Conservation (phyloP, 2,113 vertebrate species). For the Etheostoma spectabile region DNA sequence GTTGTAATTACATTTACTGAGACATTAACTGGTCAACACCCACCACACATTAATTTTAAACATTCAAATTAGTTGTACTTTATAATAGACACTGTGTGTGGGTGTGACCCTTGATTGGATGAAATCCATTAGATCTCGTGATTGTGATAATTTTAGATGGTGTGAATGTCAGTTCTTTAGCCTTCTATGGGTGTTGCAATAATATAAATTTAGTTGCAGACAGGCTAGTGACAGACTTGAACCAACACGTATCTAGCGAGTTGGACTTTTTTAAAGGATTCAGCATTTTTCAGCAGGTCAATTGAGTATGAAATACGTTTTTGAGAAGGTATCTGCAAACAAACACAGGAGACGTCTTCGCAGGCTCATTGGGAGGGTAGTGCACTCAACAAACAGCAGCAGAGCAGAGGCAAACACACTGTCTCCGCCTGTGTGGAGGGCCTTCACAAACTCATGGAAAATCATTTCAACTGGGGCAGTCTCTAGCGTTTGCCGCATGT, state of each 20-base stretch:
- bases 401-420: slow-evolving; percentile 3
- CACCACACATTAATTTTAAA: no score
- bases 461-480: background rate
- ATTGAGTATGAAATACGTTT: background rate
- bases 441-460: background rate
- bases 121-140: background rate
- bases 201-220: background rate
- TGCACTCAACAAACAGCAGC: slow-evolving; percentile 5
- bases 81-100: background rate
- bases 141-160: background rate
- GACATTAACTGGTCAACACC: no score
- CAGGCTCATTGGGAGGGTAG: slow-evolving; percentile 11
- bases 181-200: slow-evolving; percentile 1
- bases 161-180: slow-evolving; percentile 4
- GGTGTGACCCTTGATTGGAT: background rate
- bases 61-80: no score
- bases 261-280: background rate
- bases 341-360: slow-evolving; percentile 21
- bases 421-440: background rate
- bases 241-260: slow-evolving; percentile 6
- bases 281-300: slow-evolving; percentile 15
- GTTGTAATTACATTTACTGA: no score
- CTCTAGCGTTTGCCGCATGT: no score
- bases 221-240: background rate
- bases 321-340: slow-evolving; percentile 7